A percentile compares a stretch with the other conserved stretches of the same genome.
Conservation (phyloP, 2,797 vertebrate species). For the Eptatretus atami region DNA sequence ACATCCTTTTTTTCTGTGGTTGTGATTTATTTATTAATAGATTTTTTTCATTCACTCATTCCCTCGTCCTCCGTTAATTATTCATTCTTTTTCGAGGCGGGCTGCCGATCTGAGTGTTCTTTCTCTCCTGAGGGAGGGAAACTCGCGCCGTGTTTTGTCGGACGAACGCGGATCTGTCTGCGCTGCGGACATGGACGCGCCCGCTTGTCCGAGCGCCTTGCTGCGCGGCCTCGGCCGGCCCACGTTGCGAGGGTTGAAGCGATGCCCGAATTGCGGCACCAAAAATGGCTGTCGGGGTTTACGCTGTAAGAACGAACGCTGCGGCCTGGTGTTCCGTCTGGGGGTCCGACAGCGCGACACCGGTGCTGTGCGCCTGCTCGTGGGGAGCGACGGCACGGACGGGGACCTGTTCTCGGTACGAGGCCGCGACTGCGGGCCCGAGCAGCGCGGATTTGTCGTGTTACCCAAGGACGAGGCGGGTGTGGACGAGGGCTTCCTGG, state of each 20-base stretch:
- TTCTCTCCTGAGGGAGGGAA: too few species aligned
- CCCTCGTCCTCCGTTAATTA: too few species aligned
- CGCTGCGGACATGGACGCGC: neutral
- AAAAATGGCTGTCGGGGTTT: conserved; percentile 66
- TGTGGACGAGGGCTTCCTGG: conserved; percentile 12
- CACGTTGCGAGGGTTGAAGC: conserved; percentile 45
- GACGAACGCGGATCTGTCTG: too few species aligned
- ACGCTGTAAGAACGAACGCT: conserved; percentile 73
- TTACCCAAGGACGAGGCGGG: conserved; percentile 35
- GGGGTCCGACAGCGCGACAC: conserved; percentile 18
- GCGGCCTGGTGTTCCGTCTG: conserved; percentile 36
- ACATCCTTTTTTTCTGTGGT: too few species aligned
- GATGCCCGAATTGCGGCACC: conserved; percentile 48
- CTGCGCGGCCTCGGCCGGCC: conserved; percentile 56
- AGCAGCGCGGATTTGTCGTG: conserved; percentile 40
- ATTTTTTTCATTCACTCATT: too few species aligned
- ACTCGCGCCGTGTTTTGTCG: too few species aligned
- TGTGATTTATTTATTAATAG: too few species aligned
- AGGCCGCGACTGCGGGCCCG: conserved; percentile 26
- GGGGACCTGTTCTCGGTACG: conserved; percentile 41
- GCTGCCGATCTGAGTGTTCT: too few species aligned
- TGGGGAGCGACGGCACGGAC: conserved; percentile 20
- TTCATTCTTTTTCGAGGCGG: too few species aligned
- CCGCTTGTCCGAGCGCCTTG: conserved; percentile 19
- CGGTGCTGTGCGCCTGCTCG: conserved; percentile 35